These are phyloP conservation scores for Ditylenchus dipsaci DNA, from an alignment of 1,140 invertebrate genomes.

Conservation along the genomic window DNA sequence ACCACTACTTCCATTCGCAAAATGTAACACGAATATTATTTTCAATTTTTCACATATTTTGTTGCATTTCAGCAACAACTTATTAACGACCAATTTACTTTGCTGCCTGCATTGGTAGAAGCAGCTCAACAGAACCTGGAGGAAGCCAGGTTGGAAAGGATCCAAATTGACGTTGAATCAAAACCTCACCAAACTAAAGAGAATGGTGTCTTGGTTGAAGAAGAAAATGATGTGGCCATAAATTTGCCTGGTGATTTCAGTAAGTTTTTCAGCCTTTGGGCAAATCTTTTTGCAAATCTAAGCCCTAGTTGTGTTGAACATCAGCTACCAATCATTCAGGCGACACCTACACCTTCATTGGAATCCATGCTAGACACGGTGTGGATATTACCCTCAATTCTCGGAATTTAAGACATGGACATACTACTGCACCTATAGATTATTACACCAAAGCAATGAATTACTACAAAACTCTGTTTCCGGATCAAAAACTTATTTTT, in stretches of 20 bases:
- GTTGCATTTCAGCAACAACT: background rate
- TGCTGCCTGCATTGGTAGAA: background rate
- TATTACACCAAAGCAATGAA: constrained; percentile 32
- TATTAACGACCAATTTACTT: background rate
- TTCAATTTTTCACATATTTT: background rate
- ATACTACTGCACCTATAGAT: constrained; percentile 29
- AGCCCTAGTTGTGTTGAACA: too few relatives aligned
- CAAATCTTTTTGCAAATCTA: too few relatives aligned
- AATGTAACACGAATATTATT: background rate
- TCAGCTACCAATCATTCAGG: background rate
- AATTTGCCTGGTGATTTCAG: constrained; percentile 7
- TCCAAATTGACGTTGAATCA: background rate
- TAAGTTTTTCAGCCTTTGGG: constrained; percentile 4
- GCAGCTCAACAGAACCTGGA: background rate
- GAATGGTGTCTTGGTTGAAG: background rate
- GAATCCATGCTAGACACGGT: constrained; percentile 39
- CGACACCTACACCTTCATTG: constrained; percentile 13
- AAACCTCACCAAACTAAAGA: too few relatives aligned
- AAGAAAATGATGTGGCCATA: constrained; percentile 9
- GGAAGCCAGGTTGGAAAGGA: constrained; percentile 4
- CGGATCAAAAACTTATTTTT: constrained; percentile 26
- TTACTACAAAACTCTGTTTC: constrained; percentile 2
- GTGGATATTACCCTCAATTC: constrained; percentile 33
- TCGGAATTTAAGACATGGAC: constrained; percentile 34
- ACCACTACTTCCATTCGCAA: constrained; percentile 27